Percentiles rank a stretch among this genome's conserved stretches.
Conservation (phyloP, 2,888 invertebrate genomes). For the Oscheius sp. region DNA sequence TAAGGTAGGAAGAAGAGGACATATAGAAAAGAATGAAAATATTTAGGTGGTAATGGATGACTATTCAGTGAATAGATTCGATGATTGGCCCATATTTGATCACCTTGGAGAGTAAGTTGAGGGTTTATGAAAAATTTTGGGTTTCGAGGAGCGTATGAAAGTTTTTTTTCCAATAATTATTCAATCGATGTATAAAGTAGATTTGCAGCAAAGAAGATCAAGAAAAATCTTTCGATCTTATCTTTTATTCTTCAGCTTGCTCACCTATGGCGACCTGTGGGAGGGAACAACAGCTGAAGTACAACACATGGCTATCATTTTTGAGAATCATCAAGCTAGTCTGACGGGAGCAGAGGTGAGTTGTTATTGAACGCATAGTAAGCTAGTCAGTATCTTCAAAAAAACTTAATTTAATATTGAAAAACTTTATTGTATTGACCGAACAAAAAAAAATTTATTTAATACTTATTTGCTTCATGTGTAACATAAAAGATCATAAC, state of each 20-base stretch:
- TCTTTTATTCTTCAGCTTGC: slow-evolving; percentile 56
- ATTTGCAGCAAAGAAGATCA: too few species aligned
- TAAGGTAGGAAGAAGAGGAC: slow-evolving; percentile 43
- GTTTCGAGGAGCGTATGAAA: too few species aligned
- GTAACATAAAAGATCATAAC: too few species aligned
- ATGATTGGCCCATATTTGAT: slow-evolving; percentile 68
- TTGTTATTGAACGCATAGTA: not conserved
- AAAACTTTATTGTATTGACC: not conserved
- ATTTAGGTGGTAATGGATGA: slow-evolving; percentile 60
- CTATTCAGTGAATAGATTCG: slow-evolving; percentile 62
- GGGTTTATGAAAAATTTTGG: not conserved
- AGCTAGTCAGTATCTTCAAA: too few species aligned
- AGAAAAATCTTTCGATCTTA: too few species aligned
- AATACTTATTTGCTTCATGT: too few species aligned
- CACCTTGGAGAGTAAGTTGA: slow-evolving; percentile 62
- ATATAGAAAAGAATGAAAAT: not conserved
- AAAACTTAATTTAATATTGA: too few species aligned
- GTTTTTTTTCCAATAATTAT: too few species aligned
- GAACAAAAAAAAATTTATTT: too few species aligned
- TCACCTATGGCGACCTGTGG: slow-evolving; percentile 67
- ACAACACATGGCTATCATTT: slow-evolving; percentile 62
- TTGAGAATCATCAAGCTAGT: slow-evolving; percentile 61
- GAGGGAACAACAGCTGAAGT: slow-evolving; percentile 51
- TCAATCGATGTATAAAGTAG: too few species aligned
- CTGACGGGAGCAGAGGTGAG: slow-evolving; percentile 63